Base-by-base conservation (phyloP, 2,797 vertebrate species). In the Serranus cabrilla region DNA sequence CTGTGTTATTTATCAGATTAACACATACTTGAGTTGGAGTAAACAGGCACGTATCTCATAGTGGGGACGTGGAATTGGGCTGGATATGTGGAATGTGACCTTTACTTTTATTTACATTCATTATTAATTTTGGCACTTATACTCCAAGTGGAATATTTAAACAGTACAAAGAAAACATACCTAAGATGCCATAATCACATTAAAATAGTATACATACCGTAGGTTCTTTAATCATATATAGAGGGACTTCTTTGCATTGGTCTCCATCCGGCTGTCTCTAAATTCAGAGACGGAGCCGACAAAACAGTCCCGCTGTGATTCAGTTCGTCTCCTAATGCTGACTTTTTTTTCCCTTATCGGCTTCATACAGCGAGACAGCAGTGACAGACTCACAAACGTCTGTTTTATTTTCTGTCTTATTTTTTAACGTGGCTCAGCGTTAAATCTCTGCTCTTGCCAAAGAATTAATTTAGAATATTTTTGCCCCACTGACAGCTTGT, bases 1-100 rank as follows among this genome's bases (percentile, higher is more conserved):
- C 70, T 66, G n/a, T 57, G 58, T 76, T 82, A 65, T 89, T 84
- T 75, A 78, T 91, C 81, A 87, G 77, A 86, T 91, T 85, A 90
- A 79, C 83, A 74, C 85, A 49, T 65, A 71, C 78, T 85, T 71
- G 20, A 83, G 34, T 45, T 60, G 16, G 62, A 70, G 74, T 75
- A 76, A 87, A 91, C 73, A 86, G 64, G 46, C 71, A 45, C n/a
- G 10, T 65, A 78, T 74, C 73, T 90, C 57, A 66, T 51, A 13
- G 56, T 55, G 39, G 37, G n/a, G 27, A 6, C 50, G 56, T 66
- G 62, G 37, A 83, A 46, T 10, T 10, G 65, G 64, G 31, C 31
- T n/a, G 52, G 40, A 46, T 56, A 16, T 71, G 47, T 51, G 64
- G 27, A 78, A 66, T 54, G 43, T 55, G 69, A 74, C 21, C 46